phyloP scores from a whole-genome alignment of 1,140 invertebrate genomes.

The Tribolium castaneum region DNA sequence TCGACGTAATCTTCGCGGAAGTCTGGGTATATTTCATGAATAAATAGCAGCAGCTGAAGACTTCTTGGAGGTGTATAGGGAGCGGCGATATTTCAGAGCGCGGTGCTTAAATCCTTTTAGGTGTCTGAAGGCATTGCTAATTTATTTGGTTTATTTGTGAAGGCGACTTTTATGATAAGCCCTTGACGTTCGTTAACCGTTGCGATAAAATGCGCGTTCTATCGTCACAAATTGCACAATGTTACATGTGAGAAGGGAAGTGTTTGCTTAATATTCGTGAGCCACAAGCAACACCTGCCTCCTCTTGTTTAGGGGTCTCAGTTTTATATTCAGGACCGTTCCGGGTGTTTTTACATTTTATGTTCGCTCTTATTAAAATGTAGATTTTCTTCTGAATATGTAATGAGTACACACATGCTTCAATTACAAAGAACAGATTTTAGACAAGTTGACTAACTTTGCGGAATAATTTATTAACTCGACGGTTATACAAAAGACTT shows the following conservation, averaged over 20 bases:
- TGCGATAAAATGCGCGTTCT: slow-evolving; percentile 10
- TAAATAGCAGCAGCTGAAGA: not conserved
- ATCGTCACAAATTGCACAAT: slow-evolving; percentile 19
- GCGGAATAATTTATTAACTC: slow-evolving; percentile 28
- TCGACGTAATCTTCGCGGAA: not conserved
- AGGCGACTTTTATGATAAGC: slow-evolving; percentile 1
- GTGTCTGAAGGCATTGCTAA: slow-evolving; percentile 15
- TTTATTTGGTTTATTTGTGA: slow-evolving; percentile 19
- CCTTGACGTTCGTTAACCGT: slow-evolving; percentile 21
- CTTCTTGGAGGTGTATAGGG: not conserved
- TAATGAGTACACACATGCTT: slow-evolving; percentile 34
- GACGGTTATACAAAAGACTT: slow-evolving; percentile 8
- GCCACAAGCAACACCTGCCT: slow-evolving; percentile 43
- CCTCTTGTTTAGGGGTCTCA: not conserved
- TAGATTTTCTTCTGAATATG: slow-evolving; percentile 43
- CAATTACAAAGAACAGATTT: not conserved
- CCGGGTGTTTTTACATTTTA: slow-evolving; percentile 41
- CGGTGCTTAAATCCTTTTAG: not conserved
- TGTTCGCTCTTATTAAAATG: slow-evolving; percentile 43
- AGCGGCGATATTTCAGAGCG: not conserved
- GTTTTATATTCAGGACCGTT: slow-evolving; percentile 40
- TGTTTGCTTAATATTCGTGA: slow-evolving; percentile 44
- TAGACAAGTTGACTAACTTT: slow-evolving; percentile 3
- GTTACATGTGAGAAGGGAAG: slow-evolving; percentile 20
- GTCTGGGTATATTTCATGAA: not conserved